Evolutionary conservation across 2,888 invertebrate species (phyloP), one percentile per base, ranked within the genome.

Genomic region (Tubulanus polymorphus): DNA sequence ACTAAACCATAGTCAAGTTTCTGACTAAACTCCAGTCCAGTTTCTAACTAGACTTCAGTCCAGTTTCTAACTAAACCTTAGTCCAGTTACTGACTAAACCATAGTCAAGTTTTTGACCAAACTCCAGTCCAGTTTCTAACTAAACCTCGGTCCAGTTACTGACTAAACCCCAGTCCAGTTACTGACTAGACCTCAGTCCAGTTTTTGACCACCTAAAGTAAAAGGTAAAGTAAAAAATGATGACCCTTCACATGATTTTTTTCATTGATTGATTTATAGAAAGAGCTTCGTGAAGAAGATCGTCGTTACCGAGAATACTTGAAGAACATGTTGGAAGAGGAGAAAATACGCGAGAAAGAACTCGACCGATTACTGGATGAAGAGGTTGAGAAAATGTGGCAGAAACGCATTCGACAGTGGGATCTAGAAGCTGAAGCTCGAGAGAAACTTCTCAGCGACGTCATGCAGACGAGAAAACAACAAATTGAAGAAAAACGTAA

Each of bases 381-480:
- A 35, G 77, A 79, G 59, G 70, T 76, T 27, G 75, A 78, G 63
- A 70, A 73, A 50, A 71, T 69, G 62, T 78, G 77, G 78, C 73
- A 78, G 66, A 76, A 74, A 61, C 70, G 74, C 37, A 61, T 75
- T 3, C 67, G 67, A 8, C 72, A 72, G 50, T 78, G 77, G 77
- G 57, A 63, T 45, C 62, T 68, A 46, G 78, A 79, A 60, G 62
- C 71, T 29, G 60, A 71, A 53, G 75, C 76, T 8, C 62, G 78
- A 23, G 67, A 73, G 59, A 70, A 71, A 48, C 67, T 78, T 32
- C 59, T 79, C 49, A 64, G 71, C 41, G 73, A 78, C 47, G 76
- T 78, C 3, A 62, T 77, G 50, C 63, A 55, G 25, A 69, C 64
- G 23, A 59, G 78, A 29, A 65, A 66, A n/a, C 54, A 64, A 49